phyloP scores from a whole-genome alignment of 2,113 vertebrate genomes.

The Macquaria australasica region DNA sequence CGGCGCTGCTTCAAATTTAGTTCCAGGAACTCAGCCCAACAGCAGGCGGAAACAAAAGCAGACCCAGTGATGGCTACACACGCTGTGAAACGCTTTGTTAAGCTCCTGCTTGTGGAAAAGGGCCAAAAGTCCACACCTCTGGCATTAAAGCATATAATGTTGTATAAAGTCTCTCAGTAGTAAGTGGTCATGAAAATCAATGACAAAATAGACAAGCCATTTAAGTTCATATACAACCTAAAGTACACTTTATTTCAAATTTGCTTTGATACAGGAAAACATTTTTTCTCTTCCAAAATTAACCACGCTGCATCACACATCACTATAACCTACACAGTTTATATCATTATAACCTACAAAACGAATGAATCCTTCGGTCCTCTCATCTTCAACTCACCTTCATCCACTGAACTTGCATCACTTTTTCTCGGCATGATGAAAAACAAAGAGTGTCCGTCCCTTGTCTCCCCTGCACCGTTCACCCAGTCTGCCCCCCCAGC shows the following conservation, averaged over 20 bases:
- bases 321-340: neutral
- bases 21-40: neutral
- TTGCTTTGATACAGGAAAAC: neutral
- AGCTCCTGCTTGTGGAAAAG: neutral
- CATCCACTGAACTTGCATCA: constrained; percentile 80
- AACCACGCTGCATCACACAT: neutral
- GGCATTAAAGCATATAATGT: neutral
- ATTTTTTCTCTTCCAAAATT: neutral
- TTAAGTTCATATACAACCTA: no score
- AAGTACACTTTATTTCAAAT: neutral
- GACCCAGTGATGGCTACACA: neutral
- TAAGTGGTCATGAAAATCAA: neutral
- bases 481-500: neutral
- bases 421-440: constrained; percentile 89
- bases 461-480: neutral
- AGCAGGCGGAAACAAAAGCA: neutral
- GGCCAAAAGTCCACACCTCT: neutral
- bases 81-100: neutral
- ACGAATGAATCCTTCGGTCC: neutral
- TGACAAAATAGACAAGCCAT: neutral
- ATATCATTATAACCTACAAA: neutral
- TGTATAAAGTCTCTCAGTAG: neutral
- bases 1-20: neutral
- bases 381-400: constrained; percentile 84
- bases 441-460: constrained; percentile 8